Base-by-base conservation (phyloP, 2,113 vertebrate species). In the Rutilus rutilus region DNA sequence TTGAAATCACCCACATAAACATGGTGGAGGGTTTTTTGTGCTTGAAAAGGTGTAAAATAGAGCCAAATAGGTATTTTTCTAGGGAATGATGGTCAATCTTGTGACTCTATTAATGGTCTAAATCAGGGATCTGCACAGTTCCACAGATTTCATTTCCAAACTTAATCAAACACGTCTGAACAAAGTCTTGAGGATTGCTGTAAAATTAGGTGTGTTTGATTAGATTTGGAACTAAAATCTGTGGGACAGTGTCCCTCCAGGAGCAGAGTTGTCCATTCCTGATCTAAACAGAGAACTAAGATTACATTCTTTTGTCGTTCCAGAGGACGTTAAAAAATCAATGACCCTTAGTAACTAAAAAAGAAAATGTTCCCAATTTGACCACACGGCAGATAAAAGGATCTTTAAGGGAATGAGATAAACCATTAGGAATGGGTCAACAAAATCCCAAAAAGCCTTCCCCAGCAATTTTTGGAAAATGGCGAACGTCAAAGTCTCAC, bases 1-100 rank as follows among this genome's bases (percentile, higher is more conserved):
- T 90, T 90, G 92, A 94, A 91, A 69, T 27, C 33, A 85, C 83
- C 88, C 88, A 59, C 81, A 90, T 42, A 73, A 83, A 89, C 90
- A 88, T 87, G 33, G 3, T 62, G 36, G 33, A 74, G 36, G 71
- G 47, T 75, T 67, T 60, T 80, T 64, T 78, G 27, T 8, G 2
- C 50, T 42, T 64, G 67, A 84, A 67, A 82, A 64, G 45, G 57
- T 65, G 69, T 84, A 59, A 67, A 33, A 23, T 15, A 65, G 57
- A 75, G 36, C 19, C 23, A 75, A 75, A 75, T 25, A 15, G n/a
- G n/a, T 75, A 50, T 75, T 50, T 75, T 50, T 50, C 45, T 23
- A 36, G 54, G 19, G 54, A 57, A 2, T 23, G 19, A 21, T 57
- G 19, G 54, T 14, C 17, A 21, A 21, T 19, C 54, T 57, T 19